A percentile compares a stretch with the other conserved stretches of the same genome.
Conservation (phyloP, 2,888 invertebrate species). For the Eupithecia vulgata region DNA sequence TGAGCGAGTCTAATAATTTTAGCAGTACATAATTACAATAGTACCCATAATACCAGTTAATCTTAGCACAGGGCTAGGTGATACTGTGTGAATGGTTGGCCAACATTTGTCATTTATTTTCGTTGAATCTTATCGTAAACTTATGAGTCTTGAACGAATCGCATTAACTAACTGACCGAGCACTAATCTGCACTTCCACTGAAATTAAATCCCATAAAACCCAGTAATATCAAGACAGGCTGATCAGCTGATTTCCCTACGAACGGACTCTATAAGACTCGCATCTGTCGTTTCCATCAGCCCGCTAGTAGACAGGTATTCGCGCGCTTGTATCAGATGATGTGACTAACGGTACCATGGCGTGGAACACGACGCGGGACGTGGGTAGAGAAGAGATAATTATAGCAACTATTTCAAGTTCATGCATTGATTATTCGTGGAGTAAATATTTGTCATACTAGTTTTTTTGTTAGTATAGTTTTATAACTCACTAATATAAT, state of each 20-base stretch:
- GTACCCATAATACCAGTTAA: too few species aligned
- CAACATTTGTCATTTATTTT: not conserved
- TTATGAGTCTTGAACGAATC: not conserved
- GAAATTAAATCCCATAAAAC: not conserved
- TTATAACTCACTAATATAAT: not conserved
- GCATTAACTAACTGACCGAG: not conserved
- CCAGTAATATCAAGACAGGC: not conserved
- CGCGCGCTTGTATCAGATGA: slow-evolving; percentile 17
- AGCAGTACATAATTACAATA: too few species aligned
- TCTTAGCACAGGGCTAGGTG: too few species aligned
- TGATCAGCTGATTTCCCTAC: slow-evolving; percentile 2
- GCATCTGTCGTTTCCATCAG: slow-evolving; percentile 18
- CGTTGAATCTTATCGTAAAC: not conserved
- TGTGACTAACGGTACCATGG: slow-evolving; percentile 38
- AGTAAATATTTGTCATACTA: slow-evolving; percentile 27
- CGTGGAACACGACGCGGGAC: slow-evolving; percentile 39
- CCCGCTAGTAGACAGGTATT: slow-evolving; percentile 24
- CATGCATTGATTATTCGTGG: slow-evolving; percentile 55
- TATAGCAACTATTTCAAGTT: slow-evolving; percentile 70
- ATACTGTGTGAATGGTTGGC: not conserved
- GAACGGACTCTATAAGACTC: not conserved
- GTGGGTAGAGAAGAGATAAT: slow-evolving; percentile 61
- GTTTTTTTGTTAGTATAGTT: not conserved
- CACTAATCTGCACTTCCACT: not conserved
- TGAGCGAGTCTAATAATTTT: too few species aligned